Conservation (phyloP, 2,888 invertebrate species). For the Masnerella sp. region DNA sequence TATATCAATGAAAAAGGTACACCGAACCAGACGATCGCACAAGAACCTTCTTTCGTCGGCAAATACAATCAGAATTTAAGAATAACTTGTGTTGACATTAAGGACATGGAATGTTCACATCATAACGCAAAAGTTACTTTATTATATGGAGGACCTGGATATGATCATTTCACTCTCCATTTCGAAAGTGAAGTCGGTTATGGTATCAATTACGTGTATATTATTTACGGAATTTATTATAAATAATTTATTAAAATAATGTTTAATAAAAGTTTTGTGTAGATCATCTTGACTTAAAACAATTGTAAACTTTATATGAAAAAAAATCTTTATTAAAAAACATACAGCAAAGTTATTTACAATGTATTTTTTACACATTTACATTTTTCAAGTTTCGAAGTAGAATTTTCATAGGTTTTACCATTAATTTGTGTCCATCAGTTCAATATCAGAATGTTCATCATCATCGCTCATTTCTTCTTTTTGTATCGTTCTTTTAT, state of each 20-base stretch:
- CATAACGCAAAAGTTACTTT: no score
- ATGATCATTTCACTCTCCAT: no score
- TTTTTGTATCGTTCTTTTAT: slow-evolving; percentile 34
- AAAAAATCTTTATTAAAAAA: not conserved
- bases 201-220: not conserved
- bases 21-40: no score
- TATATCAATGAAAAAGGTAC: no score
- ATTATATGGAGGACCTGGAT: no score
- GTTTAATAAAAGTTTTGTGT: not conserved
- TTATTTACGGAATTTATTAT: not conserved
- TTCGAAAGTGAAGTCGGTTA: not conserved
- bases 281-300: no score
- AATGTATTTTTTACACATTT: slow-evolving; percentile 1
- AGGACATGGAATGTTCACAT: no score
- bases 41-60: no score
- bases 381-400: not conserved
- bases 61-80: no score
- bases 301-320: not conserved
- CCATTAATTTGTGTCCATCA: slow-evolving; percentile 16
- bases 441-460: slow-evolving; percentile 8
- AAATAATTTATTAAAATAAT: no score
- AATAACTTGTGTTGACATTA: no score
- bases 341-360: no score
- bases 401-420: not conserved
- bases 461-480: not conserved